A percentile compares a stretch with the other conserved stretches of the same genome.
Conservation (phyloP, 2,888 invertebrate genomes). For the Lepidocyrtinus sp. region DNA sequence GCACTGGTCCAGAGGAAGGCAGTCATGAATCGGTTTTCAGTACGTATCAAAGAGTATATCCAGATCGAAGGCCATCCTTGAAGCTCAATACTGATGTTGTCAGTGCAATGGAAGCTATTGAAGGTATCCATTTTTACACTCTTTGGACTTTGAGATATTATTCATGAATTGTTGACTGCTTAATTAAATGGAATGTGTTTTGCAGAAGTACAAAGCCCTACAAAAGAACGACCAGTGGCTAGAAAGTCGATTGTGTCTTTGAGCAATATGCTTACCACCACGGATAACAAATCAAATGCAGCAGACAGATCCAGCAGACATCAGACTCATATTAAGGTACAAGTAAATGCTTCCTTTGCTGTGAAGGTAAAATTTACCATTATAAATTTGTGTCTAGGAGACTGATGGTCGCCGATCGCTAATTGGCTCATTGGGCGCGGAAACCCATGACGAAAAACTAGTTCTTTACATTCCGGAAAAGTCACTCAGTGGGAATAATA, state of each 20-base stretch:
- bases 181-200: conserved; percentile 44
- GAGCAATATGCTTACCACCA: conserved; percentile 42
- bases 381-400: conserved; percentile 72
- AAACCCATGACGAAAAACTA: conserved; percentile 74
- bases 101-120: conserved; percentile 87
- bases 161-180: conserved; percentile 4
- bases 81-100: conserved; percentile 86
- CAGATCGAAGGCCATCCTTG: conserved; percentile 87
- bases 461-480: conserved; percentile 76
- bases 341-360: conserved; percentile 10
- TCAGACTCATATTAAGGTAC: conserved; percentile 23
- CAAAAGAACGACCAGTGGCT: conserved; percentile 76
- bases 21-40: conserved; percentile 39
- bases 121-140: conserved; percentile 79
- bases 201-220: conserved; percentile 79
- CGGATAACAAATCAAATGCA: conserved; percentile 17
- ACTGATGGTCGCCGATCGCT: conserved; percentile 77
- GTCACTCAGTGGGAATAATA: conserved; percentile 43
- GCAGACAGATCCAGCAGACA: neutral
- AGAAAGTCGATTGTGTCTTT: conserved; percentile 54
- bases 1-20: conserved; percentile 74
- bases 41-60: conserved; percentile 79
- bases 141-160: too few relatives aligned
- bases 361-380: too few relatives aligned
- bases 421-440: conserved; percentile 76